Evolutionary conservation across 1,140 invertebrate genomes (phyloP), one percentile per base, ranked within the genome.

Genomic region (Phthorimaea operculella): DNA sequence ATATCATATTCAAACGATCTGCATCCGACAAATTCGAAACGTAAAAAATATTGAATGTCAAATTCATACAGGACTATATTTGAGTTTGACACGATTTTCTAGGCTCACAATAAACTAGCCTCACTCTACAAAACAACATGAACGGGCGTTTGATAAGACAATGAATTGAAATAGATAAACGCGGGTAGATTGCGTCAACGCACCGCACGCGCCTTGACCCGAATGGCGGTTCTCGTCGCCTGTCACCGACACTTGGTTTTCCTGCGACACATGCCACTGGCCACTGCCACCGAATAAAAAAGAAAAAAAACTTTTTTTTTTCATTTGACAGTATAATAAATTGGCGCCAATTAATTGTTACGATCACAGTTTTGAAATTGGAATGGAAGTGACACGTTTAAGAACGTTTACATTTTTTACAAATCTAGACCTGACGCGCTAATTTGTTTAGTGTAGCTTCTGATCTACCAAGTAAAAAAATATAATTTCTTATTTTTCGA

Each of bases 181-280:
- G 54, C 54, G 63, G 36, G 60, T 67, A 64, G 63, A 68, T 77
- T 79, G 76, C 72, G 74, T 74, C 71, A 76, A 70, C 61, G 48
- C 52, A 44, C 56, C 51, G 33, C 50, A 52, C 58, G 21, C 68
- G 76, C 76, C 76, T 79, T 79, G 76, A 79, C 76, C 76, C 63
- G 66, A 70, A 72, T 76, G 68, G 52, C 33, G 59, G 60, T 11
- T 15, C 48, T 10, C 48, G 56, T 36, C 36, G 51, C 44, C 66
- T 59, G 63, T 70, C 59, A 63, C 70, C 63, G 59, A 51, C 54
- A 36, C 54, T 33, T 11, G 58, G 62, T 67, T 72, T 70, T 67
- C 69, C 72, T 67, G 59, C 54, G 54, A 49, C 55, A 60, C 57
- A 58, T 59, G 55, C 56, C 51, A 59, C 63, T 52, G n/a, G n/a